Evolutionary conservation across 2,888 invertebrate genomes (phyloP).

Genomic region (Mythimna lalbum): DNA sequence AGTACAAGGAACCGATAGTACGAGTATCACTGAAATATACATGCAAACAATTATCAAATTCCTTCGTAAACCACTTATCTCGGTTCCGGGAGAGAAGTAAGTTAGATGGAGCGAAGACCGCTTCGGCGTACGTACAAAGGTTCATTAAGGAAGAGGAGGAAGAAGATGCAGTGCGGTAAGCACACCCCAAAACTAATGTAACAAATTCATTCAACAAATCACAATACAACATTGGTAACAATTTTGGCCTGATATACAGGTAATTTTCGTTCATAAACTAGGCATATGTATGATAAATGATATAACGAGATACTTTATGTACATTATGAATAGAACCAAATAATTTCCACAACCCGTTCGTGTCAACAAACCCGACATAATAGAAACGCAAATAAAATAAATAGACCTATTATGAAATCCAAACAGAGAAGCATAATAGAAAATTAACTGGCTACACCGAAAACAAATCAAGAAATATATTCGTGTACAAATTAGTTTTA

Average conservation of each 20-base stretch:
- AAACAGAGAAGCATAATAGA: slow-evolving; percentile 55
- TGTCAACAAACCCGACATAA: slow-evolving; percentile 27
- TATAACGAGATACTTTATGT: neutral
- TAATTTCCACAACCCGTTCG: slow-evolving; percentile 7
- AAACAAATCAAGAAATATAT: slow-evolving; percentile 64
- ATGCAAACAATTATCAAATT: too few species aligned
- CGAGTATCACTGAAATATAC: too few species aligned
- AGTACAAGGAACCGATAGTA: too few species aligned
- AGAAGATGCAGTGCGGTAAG: too few species aligned
- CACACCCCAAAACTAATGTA: too few species aligned
- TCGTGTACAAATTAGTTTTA: slow-evolving; percentile 61
- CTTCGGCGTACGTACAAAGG: too few species aligned
- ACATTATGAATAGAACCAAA: slow-evolving; percentile 11
- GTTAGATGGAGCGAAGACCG: too few species aligned
- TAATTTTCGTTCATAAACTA: neutral
- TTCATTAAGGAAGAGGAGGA: too few species aligned
- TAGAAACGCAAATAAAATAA: slow-evolving; percentile 46
- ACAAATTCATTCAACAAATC: too few species aligned
- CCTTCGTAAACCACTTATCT: too few species aligned
- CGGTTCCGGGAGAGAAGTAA: too few species aligned
- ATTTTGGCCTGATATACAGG: neutral
- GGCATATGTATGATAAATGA: neutral
- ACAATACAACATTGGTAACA: too few species aligned
- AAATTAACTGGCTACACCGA: slow-evolving; percentile 53
- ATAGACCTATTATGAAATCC: slow-evolving; percentile 44